These are phyloP conservation scores for Eupithecia subumbrata DNA, from an alignment of 2,888 invertebrate genomes.

Conservation along the genomic window DNA sequence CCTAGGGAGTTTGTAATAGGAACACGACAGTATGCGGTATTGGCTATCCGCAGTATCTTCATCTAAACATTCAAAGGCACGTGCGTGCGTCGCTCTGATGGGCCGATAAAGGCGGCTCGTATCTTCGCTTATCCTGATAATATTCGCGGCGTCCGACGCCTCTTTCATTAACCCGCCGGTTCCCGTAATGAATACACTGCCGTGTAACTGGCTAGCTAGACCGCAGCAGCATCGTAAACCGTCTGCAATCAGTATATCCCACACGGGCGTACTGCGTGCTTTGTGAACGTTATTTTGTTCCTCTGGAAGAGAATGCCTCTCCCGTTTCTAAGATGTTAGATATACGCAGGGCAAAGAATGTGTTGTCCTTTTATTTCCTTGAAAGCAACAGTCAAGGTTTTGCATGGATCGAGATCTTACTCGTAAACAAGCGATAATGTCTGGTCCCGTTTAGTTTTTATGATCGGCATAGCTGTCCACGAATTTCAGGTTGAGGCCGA, in stretches of 20 bases:
- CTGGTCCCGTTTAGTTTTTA: constrained; percentile 55
- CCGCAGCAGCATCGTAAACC: constrained; percentile 60
- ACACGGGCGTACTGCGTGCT: constrained; percentile 15
- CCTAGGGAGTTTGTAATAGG: constrained; percentile 55
- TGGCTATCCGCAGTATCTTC: constrained; percentile 59
- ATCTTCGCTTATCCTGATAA: constrained; percentile 69
- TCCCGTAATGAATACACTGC: constrained; percentile 74
- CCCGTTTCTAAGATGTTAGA: constrained; percentile 3
- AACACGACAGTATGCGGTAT: constrained; percentile 64
- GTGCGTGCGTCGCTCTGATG: constrained; percentile 66
- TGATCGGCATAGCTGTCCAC: constrained; percentile 54
- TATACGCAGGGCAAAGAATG: not conserved
- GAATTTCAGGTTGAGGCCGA: constrained; percentile 36
- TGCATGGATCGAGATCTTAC: constrained; percentile 48
- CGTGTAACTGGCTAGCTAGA: constrained; percentile 65
- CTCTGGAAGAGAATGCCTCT: constrained; percentile 17
- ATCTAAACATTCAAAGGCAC: constrained; percentile 63
- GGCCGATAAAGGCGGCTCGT: constrained; percentile 73
- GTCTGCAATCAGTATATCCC: constrained; percentile 33
- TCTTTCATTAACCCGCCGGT: constrained; percentile 64
- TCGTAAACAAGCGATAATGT: constrained; percentile 51
- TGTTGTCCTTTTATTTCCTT: not conserved
- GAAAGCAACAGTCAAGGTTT: constrained; percentile 9
- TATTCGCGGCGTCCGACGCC: constrained; percentile 61
- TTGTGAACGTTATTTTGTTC: constrained; percentile 11